These are phyloP conservation scores for Malacoctenus gilli DNA, from an alignment of 2,797 vertebrate species.

Conservation along the genomic window DNA sequence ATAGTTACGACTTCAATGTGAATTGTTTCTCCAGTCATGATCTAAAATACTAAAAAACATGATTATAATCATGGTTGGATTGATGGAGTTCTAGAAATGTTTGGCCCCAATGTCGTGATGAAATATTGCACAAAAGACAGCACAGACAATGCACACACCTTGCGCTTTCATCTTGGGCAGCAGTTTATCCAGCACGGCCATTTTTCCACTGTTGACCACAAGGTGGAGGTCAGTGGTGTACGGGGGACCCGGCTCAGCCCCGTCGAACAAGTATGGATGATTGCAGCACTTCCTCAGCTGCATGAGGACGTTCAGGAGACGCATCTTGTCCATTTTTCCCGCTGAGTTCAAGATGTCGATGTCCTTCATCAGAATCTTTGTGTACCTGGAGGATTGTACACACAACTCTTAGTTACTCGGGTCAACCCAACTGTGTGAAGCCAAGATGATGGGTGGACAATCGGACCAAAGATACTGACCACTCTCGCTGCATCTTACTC, in stretches of 20 bases:
- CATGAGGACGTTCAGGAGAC: constrained; percentile 95
- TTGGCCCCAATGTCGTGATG: too few species aligned
- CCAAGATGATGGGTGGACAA: background rate
- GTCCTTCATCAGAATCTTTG: constrained; percentile 98
- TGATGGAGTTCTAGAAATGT: too few species aligned
- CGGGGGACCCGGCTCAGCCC: constrained; percentile 95
- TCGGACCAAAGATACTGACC: constrained; percentile 79
- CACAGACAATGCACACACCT: constrained; percentile 80
- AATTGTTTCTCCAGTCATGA: too few species aligned
- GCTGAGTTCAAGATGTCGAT: constrained; percentile 98
- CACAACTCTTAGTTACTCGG: background rate
- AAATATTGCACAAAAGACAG: too few species aligned
- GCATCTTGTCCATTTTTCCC: constrained; percentile 99
- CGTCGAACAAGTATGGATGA: constrained; percentile 96
- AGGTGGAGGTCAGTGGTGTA: constrained; percentile 98
- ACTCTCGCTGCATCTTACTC: constrained; percentile 99
- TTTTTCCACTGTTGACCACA: constrained; percentile 97
- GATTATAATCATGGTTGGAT: background rate
- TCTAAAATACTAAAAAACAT: background rate
- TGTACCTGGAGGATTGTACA: constrained; percentile 85
- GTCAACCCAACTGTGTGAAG: background rate
- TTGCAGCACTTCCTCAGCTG: constrained; percentile 98
- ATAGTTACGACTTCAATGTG: too few species aligned
- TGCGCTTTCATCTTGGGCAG: constrained; percentile 94
- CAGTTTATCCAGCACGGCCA: constrained; percentile 95